Evolutionary conservation across 2,113 vertebrate genomes (phyloP).

Genomic region (Marcusenius ussheri): DNA sequence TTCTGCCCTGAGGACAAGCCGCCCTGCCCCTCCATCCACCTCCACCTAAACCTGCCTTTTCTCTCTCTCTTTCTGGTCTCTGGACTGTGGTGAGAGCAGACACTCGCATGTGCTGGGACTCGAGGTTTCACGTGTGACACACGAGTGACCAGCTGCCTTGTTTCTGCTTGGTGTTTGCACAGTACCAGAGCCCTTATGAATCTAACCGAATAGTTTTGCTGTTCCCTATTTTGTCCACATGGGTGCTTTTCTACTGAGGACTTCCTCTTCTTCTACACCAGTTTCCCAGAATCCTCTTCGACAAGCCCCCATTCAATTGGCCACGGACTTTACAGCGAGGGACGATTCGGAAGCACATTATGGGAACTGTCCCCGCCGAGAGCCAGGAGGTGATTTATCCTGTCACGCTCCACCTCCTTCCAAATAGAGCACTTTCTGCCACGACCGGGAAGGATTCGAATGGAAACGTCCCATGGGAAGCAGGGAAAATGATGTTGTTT

Average conservation of each 20-base stretch:
- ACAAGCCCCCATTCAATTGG: constrained; percentile 26
- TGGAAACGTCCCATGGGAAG: neutral
- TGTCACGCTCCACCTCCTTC: constrained; percentile 36
- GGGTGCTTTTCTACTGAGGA: constrained; percentile 47
- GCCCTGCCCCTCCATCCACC: constrained; percentile 24
- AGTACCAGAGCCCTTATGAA: neutral
- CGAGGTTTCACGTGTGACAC: neutral
- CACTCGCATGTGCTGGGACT: neutral
- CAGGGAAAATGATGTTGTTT: neutral
- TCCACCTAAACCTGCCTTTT: constrained; percentile 22
- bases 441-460: constrained; percentile 38
- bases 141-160: neutral
- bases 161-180: neutral
- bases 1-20: constrained; percentile 54
- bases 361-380: constrained; percentile 57
- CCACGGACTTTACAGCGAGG: constrained; percentile 33
- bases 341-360: constrained; percentile 51
- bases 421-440: constrained; percentile 27
- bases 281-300: constrained; percentile 30
- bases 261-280: constrained; percentile 31
- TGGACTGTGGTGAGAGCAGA: neutral
- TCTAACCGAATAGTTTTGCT: neutral
- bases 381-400: constrained; percentile 57
- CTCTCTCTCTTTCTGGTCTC: neutral
- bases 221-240: neutral